Evolutionary conservation across 2,113 vertebrate species (phyloP).

Genomic region (Neolamprologus modestus): DNA sequence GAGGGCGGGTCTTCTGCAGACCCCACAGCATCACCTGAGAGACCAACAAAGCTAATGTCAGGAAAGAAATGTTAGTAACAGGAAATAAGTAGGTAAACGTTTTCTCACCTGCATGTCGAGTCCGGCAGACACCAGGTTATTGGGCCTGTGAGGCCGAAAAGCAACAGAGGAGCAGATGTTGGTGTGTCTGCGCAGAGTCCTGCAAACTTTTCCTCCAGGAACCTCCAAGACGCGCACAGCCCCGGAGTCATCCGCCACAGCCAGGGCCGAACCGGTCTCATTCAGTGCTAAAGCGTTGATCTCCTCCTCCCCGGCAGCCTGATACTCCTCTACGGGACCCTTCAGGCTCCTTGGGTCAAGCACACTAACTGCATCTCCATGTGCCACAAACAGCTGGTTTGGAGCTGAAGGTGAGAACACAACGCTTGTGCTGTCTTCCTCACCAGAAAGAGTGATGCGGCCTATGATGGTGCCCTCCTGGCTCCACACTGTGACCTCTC

Average conservation of each 20-base stretch:
- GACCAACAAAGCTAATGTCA: background rate
- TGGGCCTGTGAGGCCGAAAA: constrained; percentile 87
- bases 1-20: constrained; percentile 85
- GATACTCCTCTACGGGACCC: constrained; percentile 64
- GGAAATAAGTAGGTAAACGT: background rate
- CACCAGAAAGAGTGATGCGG: constrained; percentile 54
- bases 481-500: constrained; percentile 80
- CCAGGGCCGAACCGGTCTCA: constrained; percentile 74
- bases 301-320: constrained; percentile 82
- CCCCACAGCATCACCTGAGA: constrained; percentile 89
- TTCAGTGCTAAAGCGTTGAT: constrained; percentile 85
- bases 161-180: constrained; percentile 93
- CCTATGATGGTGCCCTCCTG: constrained; percentile 65
- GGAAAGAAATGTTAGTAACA: background rate
- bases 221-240: constrained; percentile 83
- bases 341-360: constrained; percentile 80
- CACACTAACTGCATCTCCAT: constrained; percentile 77
- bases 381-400: constrained; percentile 73
- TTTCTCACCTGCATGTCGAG: constrained; percentile 92
- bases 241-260: constrained; percentile 86
- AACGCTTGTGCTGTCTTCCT: constrained; percentile 76
- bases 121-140: constrained; percentile 88
- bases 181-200: constrained; percentile 83
- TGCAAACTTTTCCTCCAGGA: constrained; percentile 77
- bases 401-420: constrained; percentile 72